Evolutionary conservation across 2,797 vertebrate genomes (phyloP), one percentile per base, ranked within the genome.

Genomic region (Microctenopoma lineatum): DNA sequence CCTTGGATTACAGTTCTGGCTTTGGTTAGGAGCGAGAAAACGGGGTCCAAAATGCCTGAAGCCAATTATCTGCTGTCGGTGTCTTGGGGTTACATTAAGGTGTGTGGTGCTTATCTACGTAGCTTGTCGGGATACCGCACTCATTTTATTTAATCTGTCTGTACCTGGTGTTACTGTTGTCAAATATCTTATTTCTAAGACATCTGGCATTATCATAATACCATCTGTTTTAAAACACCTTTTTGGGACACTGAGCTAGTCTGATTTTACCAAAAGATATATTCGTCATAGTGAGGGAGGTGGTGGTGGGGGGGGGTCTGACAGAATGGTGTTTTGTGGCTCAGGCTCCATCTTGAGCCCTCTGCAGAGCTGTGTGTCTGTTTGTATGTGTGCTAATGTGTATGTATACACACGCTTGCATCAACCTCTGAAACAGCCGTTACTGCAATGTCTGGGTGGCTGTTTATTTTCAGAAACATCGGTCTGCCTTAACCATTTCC

Each of bases 51-150:
- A 97, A 99, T 98, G 97, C 97, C 97, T 91, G 98, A 99, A 94
- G 96, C 97, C 80, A 99, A 99, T 92, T 98, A 98, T 94, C 95
- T 99, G 88, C 93, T 99, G 79, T 97, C 97, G 76, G 97, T 99
- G 69, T 99, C 98, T 88, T 99, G 98, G 97, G 97, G 97, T 93
- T 99, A 98, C 79, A 98, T 99, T 84, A 99, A 98, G 97, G 98
- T 98, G 96, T 93, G 97, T 99, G 89, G 51, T 29, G 48, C 50
- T 84, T 72, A 74, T 67, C 80, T 88, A 84, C 75, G 70, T 89
- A 84, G 81, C 69, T 71, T 27, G 70, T 82, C 18, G 62, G 87
- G 83, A 83, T 89, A 45, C 77, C 64, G 13, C 59, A 27, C 66
- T 73, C 32, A 26, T 60, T 54, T 63, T 36, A 21, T 62, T 21